Evolutionary conservation across 1,140 invertebrate species (phyloP), one percentile per base, ranked within the genome.

Genomic region (Scylla paramamosain): DNA sequence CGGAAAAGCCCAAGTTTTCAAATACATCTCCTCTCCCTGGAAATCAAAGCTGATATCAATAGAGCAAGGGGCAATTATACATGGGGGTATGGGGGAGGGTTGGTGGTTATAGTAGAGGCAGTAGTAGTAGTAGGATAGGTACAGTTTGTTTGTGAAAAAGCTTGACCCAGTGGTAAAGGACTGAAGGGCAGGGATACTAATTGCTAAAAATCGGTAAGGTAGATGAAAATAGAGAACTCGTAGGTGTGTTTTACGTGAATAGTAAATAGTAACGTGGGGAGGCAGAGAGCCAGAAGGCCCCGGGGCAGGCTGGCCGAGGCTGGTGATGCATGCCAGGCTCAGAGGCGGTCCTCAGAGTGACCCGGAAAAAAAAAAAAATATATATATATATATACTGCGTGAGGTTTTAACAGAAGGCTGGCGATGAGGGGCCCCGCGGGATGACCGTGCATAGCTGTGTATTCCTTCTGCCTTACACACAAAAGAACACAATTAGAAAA

Each of bases 1-100:
- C 93, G 89, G 88, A 94, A 90, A 94, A 91, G 88, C 84, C 89
- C 88, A 94, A 48, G 87, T 90, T 90, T 91, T 94, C 93, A 84
- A 94, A 94, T 94, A 94, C 93, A 94, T 91, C 88, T 94, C 93
- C 93, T 94, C 93, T 94, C 87, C 93, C 93, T 94, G 93, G 52
- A 94, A 94, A 94, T 94, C 77, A 94, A 94, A 94, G 88, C 93
- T 94, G 67, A 84, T 94, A 84, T 94, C 93, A 94, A 94, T 94
- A 91, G 32, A 90, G 20, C n/a, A 92, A 67, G 91, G 32, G 29
- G 29, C 29, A 46, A 94, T 16, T 94, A 90, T 31, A 88, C 93
- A 90, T 84, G 48, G 31, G 87, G 29, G 82, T 25, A 91, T 29
- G 28, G 25, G 25, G 83, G n/a, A 82, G 7, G 52, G 52, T 59